A percentile compares a stretch with the other conserved stretches of the same genome.
Conservation (phyloP, 2,113 vertebrate genomes). For the Protobothrops flavoviridis region DNA sequence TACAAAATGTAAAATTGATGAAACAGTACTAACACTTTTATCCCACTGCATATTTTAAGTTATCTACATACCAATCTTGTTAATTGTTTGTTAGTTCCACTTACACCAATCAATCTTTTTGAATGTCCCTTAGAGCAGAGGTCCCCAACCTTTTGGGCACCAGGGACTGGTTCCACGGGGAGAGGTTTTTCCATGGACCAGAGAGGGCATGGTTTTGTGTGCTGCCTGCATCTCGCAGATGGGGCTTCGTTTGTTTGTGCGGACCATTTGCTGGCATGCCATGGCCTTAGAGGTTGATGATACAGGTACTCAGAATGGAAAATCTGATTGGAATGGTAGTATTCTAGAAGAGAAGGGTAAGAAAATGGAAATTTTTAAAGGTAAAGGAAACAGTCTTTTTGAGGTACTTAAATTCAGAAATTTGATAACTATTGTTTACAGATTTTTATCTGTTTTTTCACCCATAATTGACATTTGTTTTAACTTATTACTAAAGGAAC, state of each 20-base stretch:
- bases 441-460: not conserved
- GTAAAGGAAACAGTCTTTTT: not conserved
- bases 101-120: not conserved
- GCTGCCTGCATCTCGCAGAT: too few relatives aligned
- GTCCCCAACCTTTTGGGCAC: too few relatives aligned
- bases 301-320: not conserved
- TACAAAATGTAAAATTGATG: not conserved
- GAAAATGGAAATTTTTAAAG: not conserved
- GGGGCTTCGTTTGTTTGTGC: too few relatives aligned
- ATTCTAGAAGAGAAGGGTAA: not conserved
- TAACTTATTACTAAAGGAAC: not conserved
- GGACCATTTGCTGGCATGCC: too few relatives aligned
- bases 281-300: not conserved
- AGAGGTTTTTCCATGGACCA: too few relatives aligned
- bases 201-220: too few relatives aligned
- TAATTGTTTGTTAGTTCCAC: not conserved
- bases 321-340: not conserved
- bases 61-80: not conserved
- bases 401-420: not conserved
- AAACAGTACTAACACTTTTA: not conserved
- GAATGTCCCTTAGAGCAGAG: not conserved
- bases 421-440: not conserved
- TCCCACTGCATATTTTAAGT: not conserved
- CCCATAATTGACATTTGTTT: not conserved
- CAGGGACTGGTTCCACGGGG: too few relatives aligned